Evolutionary conservation across 37 sponge, comb jelly and placozoan species (phyloP), one percentile per base, ranked within the genome.

Genomic region (Tethya wilhelma): DNA sequence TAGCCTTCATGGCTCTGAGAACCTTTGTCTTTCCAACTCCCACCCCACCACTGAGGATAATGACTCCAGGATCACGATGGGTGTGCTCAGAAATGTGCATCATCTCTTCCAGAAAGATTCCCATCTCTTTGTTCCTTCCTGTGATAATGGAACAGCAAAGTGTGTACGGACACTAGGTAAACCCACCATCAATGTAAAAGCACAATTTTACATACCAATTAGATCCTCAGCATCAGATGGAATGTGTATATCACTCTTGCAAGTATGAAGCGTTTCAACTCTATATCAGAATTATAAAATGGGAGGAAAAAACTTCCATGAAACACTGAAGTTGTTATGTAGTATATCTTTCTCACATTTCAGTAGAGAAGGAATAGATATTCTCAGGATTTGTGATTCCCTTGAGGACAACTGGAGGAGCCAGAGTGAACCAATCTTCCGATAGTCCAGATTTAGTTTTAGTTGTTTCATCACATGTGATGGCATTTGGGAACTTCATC

Each of bases 391-490:
- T 75, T 11, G 62, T 28, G 29, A 95, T 95, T 57, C 96, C 96
- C 49, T 95, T 95, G 38, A 95, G 65, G 0, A 66, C 56, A 23
- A 91, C 89, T 22, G 94, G 93, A 19, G 84, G 86, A 8, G 79
- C 53, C 44, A 88, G 45, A 2, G 55, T 67, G 79, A 97, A 94
- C 76, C 82, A 57, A 1, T 74, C 44, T 0, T 64, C 67, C 17
- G 90, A 55, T n/a, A 97, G 67, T 3, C 64, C 73, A 44, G 98
- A 97, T 25, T 85, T 69, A 14, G 55, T 56, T 67, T 79, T 78
- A 0, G 98, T 94, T 0, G 85, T 79, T 28, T 94, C 90, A 33
- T 97, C 98, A 84, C 98, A 94, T 0, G 88, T 86, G 25, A 97
- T 77, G 43, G 60, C 43, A 40, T 83, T 78, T 31, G 90, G 93